Conservation (phyloP, 1,140 invertebrate genomes). For the Mycetomoellerius zeteki region DNA sequence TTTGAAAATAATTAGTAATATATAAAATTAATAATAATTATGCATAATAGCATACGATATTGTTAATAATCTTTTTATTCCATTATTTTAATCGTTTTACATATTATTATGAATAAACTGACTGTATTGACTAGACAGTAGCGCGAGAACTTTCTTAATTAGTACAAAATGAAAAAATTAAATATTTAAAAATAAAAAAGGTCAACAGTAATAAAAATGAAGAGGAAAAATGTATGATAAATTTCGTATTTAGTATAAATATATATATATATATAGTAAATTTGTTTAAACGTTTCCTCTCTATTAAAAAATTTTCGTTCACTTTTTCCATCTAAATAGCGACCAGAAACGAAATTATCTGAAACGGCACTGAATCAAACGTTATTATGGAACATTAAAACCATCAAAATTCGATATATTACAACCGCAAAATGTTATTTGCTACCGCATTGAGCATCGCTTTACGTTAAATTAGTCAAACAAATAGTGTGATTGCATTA, state of each 20-base stretch:
- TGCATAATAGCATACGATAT: too few relatives aligned
- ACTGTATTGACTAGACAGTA: too few relatives aligned
- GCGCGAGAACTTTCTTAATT: too few relatives aligned
- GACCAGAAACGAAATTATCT: neutral
- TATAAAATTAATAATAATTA: too few relatives aligned
- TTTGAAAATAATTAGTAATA: too few relatives aligned
- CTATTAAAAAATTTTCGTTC: neutral
- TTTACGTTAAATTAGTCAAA: slow-evolving; percentile 48
- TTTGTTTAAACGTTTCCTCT: neutral
- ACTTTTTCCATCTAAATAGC: neutral
- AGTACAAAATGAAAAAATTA: neutral
- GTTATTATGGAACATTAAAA: neutral
- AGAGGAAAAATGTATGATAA: neutral
- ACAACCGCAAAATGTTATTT: slow-evolving; percentile 29
- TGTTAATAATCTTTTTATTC: too few relatives aligned
- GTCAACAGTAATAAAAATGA: neutral
- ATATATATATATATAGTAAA: too few relatives aligned
- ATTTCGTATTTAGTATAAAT: neutral
- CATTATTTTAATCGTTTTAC: too few relatives aligned
- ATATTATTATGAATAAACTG: too few relatives aligned
- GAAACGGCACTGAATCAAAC: neutral
- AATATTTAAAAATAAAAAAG: neutral
- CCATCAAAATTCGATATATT: slow-evolving; percentile 17
- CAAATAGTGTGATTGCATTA: neutral
- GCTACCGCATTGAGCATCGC: neutral